phyloP scores from a whole-genome alignment of 2,888 invertebrate genomes.

The Nemoura dubitans region DNA sequence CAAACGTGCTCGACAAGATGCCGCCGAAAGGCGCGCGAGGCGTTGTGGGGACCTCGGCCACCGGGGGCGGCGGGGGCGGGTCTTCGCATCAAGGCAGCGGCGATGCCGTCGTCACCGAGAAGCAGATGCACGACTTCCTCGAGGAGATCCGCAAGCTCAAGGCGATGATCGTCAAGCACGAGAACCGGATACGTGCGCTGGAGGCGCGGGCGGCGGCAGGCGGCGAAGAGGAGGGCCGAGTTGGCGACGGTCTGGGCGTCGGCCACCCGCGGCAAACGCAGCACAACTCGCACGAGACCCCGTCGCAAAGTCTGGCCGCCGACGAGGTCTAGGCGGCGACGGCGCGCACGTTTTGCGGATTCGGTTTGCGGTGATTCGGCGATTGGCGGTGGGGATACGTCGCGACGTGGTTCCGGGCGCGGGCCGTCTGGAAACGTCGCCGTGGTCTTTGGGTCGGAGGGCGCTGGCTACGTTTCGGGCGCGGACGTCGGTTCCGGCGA shows the following conservation, averaged over 20 bases:
- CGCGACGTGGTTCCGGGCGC: no score
- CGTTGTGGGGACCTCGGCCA: slow-evolving; percentile 49
- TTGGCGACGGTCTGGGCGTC: slow-evolving; percentile 49
- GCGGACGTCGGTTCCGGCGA: no score
- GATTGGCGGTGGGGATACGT: no score
- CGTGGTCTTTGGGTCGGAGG: no score
- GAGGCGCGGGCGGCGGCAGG: slow-evolving; percentile 64
- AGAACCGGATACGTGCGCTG: slow-evolving; percentile 82
- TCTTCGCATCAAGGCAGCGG: slow-evolving; percentile 49
- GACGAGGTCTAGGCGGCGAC: slow-evolving; percentile 57
- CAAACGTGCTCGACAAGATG: slow-evolving; percentile 82
- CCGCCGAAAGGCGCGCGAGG: slow-evolving; percentile 57
- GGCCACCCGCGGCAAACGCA: slow-evolving; percentile 47
- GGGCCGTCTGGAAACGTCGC: no score
- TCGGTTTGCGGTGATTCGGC: no score
- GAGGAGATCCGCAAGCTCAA: slow-evolving; percentile 92
- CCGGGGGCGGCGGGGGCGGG: slow-evolving; percentile 46
- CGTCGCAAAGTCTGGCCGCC: slow-evolving; percentile 55
- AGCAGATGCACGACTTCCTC: slow-evolving; percentile 68
- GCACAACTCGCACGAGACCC: slow-evolving; percentile 50
- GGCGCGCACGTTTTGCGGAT: no score
- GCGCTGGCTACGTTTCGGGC: no score
- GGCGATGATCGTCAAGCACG: slow-evolving; percentile 94
- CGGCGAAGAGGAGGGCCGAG: slow-evolving; percentile 49
- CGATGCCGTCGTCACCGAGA: slow-evolving; percentile 51